Conservation (phyloP, 2,888 invertebrate species). For the Melanostoma mellinum region DNA sequence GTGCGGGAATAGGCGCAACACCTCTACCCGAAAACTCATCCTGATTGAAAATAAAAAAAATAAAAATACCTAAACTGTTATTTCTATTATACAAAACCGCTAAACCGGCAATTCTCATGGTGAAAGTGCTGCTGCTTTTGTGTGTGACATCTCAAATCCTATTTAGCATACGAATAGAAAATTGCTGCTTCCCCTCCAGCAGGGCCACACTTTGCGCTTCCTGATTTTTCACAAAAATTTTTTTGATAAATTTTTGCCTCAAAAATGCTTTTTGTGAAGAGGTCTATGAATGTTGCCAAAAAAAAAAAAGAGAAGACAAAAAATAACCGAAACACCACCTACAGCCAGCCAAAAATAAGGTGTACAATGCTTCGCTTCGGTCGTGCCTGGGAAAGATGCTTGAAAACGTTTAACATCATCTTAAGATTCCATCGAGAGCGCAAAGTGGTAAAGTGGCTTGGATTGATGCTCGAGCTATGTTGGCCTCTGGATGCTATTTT, state of each 20-base stretch:
- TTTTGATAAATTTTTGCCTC: conserved; percentile 45
- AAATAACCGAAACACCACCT: conserved; percentile 2
- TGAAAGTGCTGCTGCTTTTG: conserved; percentile 50
- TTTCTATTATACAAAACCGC: conserved; percentile 79
- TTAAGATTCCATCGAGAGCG: conserved; percentile 71
- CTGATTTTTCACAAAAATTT: conserved; percentile 29
- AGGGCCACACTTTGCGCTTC: conserved; percentile 17
- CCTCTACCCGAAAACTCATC: conserved; percentile 9
- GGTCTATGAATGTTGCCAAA: conserved; percentile 51
- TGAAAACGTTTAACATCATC: conserved; percentile 71
- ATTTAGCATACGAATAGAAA: conserved; percentile 73
- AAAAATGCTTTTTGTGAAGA: conserved; percentile 54
- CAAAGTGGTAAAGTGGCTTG: conserved; percentile 72
- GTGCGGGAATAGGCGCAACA: conserved; percentile 47
- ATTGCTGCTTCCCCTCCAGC: conserved; percentile 53
- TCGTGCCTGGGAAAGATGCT: conserved; percentile 43
- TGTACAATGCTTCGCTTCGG: conserved; percentile 1
- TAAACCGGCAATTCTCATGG: conserved; percentile 77
- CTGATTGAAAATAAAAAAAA: conserved; percentile 18
- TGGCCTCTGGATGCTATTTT: conserved; percentile 35
- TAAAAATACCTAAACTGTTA: conserved; percentile 76
- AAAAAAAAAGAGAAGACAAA: neutral
- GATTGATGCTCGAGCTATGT: conserved; percentile 58
- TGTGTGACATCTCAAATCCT: conserved; percentile 59
- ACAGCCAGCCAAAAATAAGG: conserved; percentile 6